A percentile compares a stretch with the other conserved stretches of the same genome.
These are phyloP conservation scores for Paramisgurnus dabryanus DNA, from an alignment of 2,113 vertebrate genomes.

Conservation along the genomic window DNA sequence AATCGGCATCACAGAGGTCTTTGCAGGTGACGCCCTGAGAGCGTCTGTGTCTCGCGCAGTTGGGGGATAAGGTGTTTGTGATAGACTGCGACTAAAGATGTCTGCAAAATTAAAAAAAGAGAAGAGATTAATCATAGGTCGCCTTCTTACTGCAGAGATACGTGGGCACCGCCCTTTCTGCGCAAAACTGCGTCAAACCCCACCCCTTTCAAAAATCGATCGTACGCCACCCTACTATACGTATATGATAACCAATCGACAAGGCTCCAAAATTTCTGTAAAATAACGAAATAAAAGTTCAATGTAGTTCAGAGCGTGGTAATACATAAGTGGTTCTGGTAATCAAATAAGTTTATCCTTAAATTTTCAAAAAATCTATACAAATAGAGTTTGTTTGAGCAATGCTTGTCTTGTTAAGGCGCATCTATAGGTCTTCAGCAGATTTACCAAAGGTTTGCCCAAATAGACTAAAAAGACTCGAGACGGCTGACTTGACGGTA, in stretches of 20 bases:
- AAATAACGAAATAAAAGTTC: not conserved
- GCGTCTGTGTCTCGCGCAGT: conserved; percentile 20
- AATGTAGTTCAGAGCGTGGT: not conserved
- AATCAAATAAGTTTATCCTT: conserved; percentile 44
- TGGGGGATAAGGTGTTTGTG: conserved; percentile 36
- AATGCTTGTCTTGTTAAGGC: conserved; percentile 55
- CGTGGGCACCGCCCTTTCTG: conserved; percentile 76
- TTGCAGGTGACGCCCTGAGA: conserved; percentile 9
- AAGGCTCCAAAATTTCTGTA: not conserved
- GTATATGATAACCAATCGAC: not conserved
- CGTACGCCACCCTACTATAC: conserved; percentile 24
- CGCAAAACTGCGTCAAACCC: conserved; percentile 78
- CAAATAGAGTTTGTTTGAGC: conserved; percentile 59
- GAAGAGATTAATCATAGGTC: conserved; percentile 71
- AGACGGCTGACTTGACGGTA: too few species aligned
- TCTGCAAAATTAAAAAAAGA: conserved; percentile 61
- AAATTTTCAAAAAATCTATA: conserved; percentile 58
- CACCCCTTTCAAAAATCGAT: conserved; percentile 62
- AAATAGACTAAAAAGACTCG: not conserved
- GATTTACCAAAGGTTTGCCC: not conserved
- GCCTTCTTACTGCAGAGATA: conserved; percentile 71
- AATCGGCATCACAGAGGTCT: conserved; percentile 34
- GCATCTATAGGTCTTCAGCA: conserved; percentile 37
- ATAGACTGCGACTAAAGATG: conserved; percentile 51
- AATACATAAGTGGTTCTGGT: conserved; percentile 19